phyloP scores from a whole-genome alignment of 2,113 vertebrate genomes.

The Sphaerodactylus townsendi region DNA sequence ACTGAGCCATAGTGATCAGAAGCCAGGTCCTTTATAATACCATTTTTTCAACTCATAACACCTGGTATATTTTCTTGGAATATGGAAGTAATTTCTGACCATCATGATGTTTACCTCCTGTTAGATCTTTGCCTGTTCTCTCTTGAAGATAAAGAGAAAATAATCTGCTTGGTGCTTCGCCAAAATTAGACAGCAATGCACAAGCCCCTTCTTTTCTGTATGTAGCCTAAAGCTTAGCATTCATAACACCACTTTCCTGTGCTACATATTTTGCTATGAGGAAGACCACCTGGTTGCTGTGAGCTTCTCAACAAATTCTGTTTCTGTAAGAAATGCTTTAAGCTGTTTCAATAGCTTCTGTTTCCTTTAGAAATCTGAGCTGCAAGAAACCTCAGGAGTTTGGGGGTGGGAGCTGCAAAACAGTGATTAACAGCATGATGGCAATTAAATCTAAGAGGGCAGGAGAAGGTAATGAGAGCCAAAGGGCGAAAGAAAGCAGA shows the following conservation, averaged over 20 bases:
- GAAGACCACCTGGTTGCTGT: neutral
- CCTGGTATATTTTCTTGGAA: neutral
- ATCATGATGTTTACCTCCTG: neutral
- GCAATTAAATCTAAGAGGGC: neutral
- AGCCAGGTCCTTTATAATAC: too few relatives aligned
- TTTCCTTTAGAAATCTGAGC: neutral
- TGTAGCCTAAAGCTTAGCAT: neutral
- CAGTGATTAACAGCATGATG: neutral
- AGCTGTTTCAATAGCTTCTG: neutral
- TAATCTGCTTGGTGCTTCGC: neutral
- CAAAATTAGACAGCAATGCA: neutral
- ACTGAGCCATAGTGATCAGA: too few relatives aligned
- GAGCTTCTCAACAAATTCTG: neutral
- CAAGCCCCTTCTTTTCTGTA: neutral
- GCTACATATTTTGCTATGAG: neutral
- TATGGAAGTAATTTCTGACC: neutral
- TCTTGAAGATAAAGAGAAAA: neutral
- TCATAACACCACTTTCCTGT: too few relatives aligned
- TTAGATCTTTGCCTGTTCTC: neutral
- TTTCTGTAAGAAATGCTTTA: too few relatives aligned
- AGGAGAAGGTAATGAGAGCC: neutral
- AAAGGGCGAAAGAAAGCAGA: neutral
- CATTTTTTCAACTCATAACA: neutral
- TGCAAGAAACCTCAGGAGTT: neutral
- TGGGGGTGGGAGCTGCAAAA: neutral